phyloP scores from a whole-genome alignment of 2,797 vertebrate genomes.

The Falco biarmicus region DNA sequence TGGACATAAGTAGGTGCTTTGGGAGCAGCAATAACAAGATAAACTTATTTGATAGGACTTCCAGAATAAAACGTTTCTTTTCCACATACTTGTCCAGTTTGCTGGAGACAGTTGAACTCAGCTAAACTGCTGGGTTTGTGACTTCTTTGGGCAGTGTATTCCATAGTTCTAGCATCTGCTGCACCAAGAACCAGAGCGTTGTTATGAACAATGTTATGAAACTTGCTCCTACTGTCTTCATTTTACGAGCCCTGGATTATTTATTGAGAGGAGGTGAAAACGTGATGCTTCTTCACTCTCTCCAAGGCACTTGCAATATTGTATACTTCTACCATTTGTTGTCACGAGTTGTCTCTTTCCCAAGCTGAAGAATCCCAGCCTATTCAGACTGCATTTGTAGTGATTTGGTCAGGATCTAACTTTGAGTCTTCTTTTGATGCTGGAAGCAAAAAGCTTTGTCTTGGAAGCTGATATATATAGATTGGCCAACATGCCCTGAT shows the following conservation, averaged over 20 bases:
- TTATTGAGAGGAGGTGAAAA: background rate
- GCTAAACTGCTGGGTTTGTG: background rate
- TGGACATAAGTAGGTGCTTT: background rate
- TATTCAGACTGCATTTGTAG: background rate
- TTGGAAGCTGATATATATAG: background rate
- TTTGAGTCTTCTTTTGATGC: background rate
- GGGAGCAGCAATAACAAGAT: background rate
- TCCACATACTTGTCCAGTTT: accelerated
- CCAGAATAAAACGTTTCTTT: background rate
- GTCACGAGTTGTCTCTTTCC: background rate
- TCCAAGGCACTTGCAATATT: background rate
- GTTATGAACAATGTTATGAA: background rate
- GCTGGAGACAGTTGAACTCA: background rate
- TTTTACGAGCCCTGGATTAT: background rate
- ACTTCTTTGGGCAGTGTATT: background rate
- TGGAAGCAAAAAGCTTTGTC: background rate
- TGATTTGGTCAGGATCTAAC: background rate
- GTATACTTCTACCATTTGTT: background rate
- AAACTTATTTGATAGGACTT: background rate
- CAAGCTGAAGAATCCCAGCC: background rate
- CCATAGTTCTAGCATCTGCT: background rate
- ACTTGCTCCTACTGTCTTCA: background rate
- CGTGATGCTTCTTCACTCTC: background rate
- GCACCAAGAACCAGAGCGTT: background rate
- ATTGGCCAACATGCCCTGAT: background rate